Evolutionary conservation across 2,888 invertebrate genomes (phyloP), one percentile per base, ranked within the genome.

Genomic region (Sisyra terminalis): DNA sequence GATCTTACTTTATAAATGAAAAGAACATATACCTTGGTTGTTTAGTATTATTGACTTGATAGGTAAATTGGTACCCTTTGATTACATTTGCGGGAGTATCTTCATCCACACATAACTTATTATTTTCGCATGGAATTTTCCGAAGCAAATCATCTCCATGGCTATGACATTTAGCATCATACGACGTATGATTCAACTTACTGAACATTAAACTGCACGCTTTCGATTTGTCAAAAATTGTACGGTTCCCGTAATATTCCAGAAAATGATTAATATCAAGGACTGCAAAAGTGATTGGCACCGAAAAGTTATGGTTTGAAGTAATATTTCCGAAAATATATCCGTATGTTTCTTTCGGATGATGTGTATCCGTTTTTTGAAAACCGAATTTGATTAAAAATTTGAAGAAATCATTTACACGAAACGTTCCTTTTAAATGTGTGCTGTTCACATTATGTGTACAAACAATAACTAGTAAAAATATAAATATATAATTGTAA

Each of bases 241-340:
- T 69, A 46, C 84, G 72, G 60, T 82, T 89, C 45, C 85, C 81
- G 60, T 93, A 93, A 61, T 85, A 92, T 53, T 89, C 83, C 49
- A 92, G 65, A 63, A 94, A 94, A 61, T 83, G 84, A 46, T 75
- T 71, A 56, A 89, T 78, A 59, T 93, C 90, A 50, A 94, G 69
- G 9, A 94, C 86, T n/a, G 89, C 88, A 50, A 94, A 74, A 11
- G 88, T 89, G 30, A 85, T 70, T 9, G 77, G 76, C 49, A 70
- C 70, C 45, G 71, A 69, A 53, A 81, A 77, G 44, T 72, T 67
- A 38, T 70, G 65, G 48, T 66, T 70, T 0, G 86, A 73, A 17
- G 93, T 89, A 38, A 96, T 76, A 61, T 96, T 96, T 10, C 97
- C 97, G 60, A 89, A 97, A 53, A 97, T 89, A 62, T 88, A 96